Evolutionary conservation across 2,797 vertebrate genomes (phyloP), one percentile per base, ranked within the genome.

Genomic region (Acridotheres tristis): DNA sequence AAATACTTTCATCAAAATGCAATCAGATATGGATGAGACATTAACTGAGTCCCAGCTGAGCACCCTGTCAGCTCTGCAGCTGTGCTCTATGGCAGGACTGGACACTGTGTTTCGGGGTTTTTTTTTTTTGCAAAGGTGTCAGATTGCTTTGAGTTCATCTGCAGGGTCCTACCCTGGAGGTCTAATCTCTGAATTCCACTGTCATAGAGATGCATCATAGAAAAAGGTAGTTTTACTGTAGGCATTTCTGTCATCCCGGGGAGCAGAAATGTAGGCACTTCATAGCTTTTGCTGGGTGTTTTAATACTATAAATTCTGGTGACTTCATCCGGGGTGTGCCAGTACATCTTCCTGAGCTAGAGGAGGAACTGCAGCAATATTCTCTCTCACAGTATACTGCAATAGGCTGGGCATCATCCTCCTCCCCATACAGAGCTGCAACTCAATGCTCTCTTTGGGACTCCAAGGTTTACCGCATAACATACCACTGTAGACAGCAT

Each of bases 1-100:
- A 92, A 91, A 94, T 78, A 69, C 66, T 88, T 94, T 34, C 76
- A 90, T 78, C 90, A 93, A 90, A 94, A 93, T 79, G 54, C 69
- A 92, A 89, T 94, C 88, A 90, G 62, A 75, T 71, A 82, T 1
- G 1, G 86, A 88, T 48, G 54, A 91, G 77, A 86, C 43, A 72
- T 88, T 91, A 89, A 83, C 61, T 7, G 30, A 88, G 80, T 92
- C 88, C 86, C 86, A 88, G 77, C 51, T 92, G 86, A 96, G 77
- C 51, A 69, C 50, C 47, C 69, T 81, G 66, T 84, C 73, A 92
- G 69, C 86, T 88, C 69, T 73, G 84, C 86, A 96, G 80, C 83
- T 95, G 88, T 81, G 38, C 43, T 90, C 7, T 34, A 0, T 29
- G 67, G 62, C 58, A 93, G 51, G 17, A 95, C 18, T 62, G 86